A percentile compares a stretch with the other conserved stretches of the same genome.
These are phyloP conservation scores for Epicampocera succincta DNA, from an alignment of 2,888 invertebrate species.

Conservation along the genomic window DNA sequence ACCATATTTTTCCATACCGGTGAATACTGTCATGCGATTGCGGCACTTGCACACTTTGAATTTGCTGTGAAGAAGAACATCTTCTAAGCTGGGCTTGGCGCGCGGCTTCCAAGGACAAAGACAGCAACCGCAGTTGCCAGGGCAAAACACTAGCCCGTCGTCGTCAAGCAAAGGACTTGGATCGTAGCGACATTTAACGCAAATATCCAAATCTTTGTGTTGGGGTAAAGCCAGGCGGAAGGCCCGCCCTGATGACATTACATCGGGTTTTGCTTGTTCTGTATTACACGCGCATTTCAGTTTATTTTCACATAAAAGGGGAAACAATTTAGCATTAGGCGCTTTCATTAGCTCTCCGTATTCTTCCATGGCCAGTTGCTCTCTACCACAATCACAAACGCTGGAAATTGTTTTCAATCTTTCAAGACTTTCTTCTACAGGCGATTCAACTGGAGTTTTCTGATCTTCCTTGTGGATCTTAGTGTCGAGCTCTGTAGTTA, in stretches of 20 bases:
- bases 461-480: too few species aligned
- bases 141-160: conserved; percentile 78
- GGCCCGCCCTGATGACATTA: too few species aligned
- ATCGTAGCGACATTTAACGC: conserved; percentile 74
- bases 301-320: background rate
- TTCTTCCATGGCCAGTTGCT: conserved; percentile 15
- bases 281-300: conserved; percentile 9
- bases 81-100: conserved; percentile 63
- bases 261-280: background rate
- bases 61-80: conserved; percentile 72
- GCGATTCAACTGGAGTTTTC: background rate
- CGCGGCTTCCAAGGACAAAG: conserved; percentile 76
- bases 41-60: conserved; percentile 76
- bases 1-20: conserved; percentile 65
- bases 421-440: too few species aligned
- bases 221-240: conserved; percentile 76
- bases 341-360: background rate
- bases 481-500: too few species aligned
- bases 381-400: background rate
- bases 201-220: conserved; percentile 74
- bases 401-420: too few species aligned
- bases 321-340: background rate
- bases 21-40: conserved; percentile 74
- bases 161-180: conserved; percentile 78
- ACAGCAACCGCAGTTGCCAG: conserved; percentile 78